Conservation (phyloP, 1,140 invertebrate species). For the Meteorus sp. region DNA sequence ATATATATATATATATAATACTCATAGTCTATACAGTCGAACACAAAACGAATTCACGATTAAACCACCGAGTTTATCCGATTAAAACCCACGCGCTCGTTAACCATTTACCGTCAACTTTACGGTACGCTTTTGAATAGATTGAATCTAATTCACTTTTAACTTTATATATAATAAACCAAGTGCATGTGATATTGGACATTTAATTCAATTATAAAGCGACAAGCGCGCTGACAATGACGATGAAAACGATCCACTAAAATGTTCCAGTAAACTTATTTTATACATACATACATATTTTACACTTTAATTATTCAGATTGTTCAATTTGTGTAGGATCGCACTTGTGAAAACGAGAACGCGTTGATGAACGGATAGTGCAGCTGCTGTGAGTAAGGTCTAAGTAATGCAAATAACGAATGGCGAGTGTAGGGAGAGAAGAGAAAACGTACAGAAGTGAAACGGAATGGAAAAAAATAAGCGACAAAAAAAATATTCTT, state of each 20-base stretch:
- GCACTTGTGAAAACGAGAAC: not conserved
- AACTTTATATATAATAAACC: constrained; percentile 8
- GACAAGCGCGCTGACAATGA: not conserved
- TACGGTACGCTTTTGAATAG: constrained; percentile 15
- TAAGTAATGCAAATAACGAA: constrained; percentile 19
- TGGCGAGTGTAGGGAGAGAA: not conserved
- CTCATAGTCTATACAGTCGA: constrained; percentile 4
- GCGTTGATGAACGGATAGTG: constrained; percentile 15
- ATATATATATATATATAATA: too few relatives aligned
- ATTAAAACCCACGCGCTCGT: constrained; percentile 18
- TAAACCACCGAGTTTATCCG: constrained; percentile 13
- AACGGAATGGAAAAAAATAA: not conserved
- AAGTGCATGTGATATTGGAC: not conserved
- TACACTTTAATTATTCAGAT: constrained; percentile 13
- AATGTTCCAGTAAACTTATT: not conserved
- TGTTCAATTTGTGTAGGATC: constrained; percentile 15
- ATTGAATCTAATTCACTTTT: constrained; percentile 2
- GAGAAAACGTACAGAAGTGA: not conserved
- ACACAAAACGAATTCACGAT: constrained; percentile 13
- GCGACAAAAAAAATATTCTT: not conserved
- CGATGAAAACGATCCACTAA: constrained; percentile 8
- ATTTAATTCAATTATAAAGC: constrained; percentile 3
- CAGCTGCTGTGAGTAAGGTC: constrained; percentile 16
- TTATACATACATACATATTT: not conserved
- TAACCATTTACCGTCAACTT: constrained; percentile 15